Evolutionary conservation across 2,888 invertebrate genomes (phyloP), one percentile per base, ranked within the genome.

Genomic region (Dolichomitus sp.): DNA sequence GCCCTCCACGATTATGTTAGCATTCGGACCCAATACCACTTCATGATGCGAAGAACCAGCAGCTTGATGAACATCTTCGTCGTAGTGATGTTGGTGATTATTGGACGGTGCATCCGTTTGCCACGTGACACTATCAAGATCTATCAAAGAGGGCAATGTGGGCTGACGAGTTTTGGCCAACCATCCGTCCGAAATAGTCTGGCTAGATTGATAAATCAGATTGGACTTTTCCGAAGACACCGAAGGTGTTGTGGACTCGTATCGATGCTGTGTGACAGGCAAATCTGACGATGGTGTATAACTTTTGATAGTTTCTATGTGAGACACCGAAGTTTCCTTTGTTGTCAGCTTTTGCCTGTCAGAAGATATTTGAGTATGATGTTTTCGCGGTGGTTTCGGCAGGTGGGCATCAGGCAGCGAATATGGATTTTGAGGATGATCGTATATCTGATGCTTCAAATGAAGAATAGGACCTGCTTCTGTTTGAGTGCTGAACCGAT

Each of bases 201-300:
- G 89, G 1, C 90, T 96, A 11, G 96, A 95, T 86, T 96, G 96
- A 87, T 96, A 96, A 73, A 96, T 95, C 76, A 96, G 93, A 90
- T 96, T 96, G 2, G 96, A 94, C 90, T 96, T 95, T 91, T 96
- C 95, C 9, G 96, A 92, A 45, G 95, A 95, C 2, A 95, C 94
- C 19, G 92, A 88, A 1, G 92, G 85, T 0, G 91, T 87, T 5
- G 86, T 88, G n/a, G 81, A 75, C 6, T 89, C 89, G 45, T 84
- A 85, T 54, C 77, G 83, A 0, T 85, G 74, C 19, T 84, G 87
- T 12, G 80, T 30, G n/a, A 33, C 52, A n/a, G 19, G 11, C 27
- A n/a, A 23, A 4, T n/a, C 45, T n/a, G 66, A 48, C 1, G 87
- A 72, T 2, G 85, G 84, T 0, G 82, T 74, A 40, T 86, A 85